A percentile compares a stretch with the other conserved stretches of the same genome.
Evolutionary conservation across 2,113 vertebrate species (phyloP).

Genomic region (Indicator indicator): DNA sequence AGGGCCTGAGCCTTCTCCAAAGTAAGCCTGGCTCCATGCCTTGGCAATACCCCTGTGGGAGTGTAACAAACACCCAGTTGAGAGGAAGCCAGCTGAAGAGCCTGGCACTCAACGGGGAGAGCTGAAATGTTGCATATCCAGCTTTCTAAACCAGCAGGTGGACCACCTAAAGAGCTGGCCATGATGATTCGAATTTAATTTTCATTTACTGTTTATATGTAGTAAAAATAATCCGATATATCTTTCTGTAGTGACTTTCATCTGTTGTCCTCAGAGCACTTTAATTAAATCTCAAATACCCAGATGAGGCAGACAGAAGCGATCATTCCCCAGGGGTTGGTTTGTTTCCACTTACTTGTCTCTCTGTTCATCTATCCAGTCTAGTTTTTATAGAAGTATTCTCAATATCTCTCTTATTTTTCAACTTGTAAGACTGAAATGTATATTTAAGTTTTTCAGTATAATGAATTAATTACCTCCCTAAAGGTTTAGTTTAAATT

Average conservation of each 20-base stretch:
- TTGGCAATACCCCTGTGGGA: slow-evolving; percentile 85
- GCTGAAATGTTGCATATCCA: not conserved
- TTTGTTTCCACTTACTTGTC: not conserved
- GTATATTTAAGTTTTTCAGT: not conserved
- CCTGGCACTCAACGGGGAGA: not conserved
- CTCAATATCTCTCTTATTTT: not conserved
- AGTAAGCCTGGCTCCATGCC: slow-evolving; percentile 87
- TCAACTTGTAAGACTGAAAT: not conserved
- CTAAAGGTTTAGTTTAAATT: not conserved
- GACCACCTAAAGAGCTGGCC: not conserved
- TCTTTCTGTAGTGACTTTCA: not conserved
- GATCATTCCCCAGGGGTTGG: not conserved
- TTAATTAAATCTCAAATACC: not conserved
- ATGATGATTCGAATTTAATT: not conserved
- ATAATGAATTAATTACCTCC: not conserved
- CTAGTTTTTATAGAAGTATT: not conserved
- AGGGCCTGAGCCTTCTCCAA: slow-evolving; percentile 86
- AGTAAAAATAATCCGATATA: not conserved
- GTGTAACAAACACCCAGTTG: not conserved
- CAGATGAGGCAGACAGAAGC: not conserved
- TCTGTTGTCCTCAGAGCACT: not conserved
- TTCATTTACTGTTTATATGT: not conserved
- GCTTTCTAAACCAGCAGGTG: not conserved
- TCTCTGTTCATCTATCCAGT: not conserved
- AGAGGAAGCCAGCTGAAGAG: not conserved